A percentile compares a stretch with the other conserved stretches of the same genome.
phyloP scores from a whole-genome alignment of 1,140 invertebrate genomes.

The Monomorium pharaonis region DNA sequence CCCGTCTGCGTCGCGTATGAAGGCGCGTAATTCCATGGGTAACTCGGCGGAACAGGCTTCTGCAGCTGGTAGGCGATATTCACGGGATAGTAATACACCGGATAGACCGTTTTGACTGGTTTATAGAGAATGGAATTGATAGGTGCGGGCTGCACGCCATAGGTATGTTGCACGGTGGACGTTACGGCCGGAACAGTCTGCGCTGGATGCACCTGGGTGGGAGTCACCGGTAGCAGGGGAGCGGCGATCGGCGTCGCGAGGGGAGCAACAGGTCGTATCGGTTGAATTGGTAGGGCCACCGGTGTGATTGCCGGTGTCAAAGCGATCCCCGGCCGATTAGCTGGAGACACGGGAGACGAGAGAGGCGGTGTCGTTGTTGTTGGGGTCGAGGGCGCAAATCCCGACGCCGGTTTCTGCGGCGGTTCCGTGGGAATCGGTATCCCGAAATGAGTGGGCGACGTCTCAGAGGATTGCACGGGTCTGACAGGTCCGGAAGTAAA shows the following conservation, averaged over 20 bases:
- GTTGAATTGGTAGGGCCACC: constrained; percentile 64
- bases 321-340: constrained; percentile 54
- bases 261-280: constrained; percentile 71
- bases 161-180: constrained; percentile 72
- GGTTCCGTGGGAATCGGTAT: constrained; percentile 76
- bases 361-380: constrained; percentile 10
- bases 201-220: constrained; percentile 46
- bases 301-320: constrained; percentile 51
- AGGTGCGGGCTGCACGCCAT: constrained; percentile 73
- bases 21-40: constrained; percentile 79
- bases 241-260: constrained; percentile 60
- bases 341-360: not conserved
- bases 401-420: constrained; percentile 18
- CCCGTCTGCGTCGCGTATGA: constrained; percentile 71
- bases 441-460: constrained; percentile 78
- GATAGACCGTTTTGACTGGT: constrained; percentile 78
- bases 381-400: not conserved
- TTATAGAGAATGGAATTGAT: constrained; percentile 78
- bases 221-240: constrained; percentile 40
- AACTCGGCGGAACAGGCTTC: constrained; percentile 67
- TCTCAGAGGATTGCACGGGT: constrained; percentile 66
- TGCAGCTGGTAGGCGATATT: constrained; percentile 72
- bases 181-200: constrained; percentile 36
- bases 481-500: constrained; percentile 53
- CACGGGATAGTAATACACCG: constrained; percentile 78